Conservation (phyloP, 1,140 invertebrate genomes). For the Orussus abietinus region DNA sequence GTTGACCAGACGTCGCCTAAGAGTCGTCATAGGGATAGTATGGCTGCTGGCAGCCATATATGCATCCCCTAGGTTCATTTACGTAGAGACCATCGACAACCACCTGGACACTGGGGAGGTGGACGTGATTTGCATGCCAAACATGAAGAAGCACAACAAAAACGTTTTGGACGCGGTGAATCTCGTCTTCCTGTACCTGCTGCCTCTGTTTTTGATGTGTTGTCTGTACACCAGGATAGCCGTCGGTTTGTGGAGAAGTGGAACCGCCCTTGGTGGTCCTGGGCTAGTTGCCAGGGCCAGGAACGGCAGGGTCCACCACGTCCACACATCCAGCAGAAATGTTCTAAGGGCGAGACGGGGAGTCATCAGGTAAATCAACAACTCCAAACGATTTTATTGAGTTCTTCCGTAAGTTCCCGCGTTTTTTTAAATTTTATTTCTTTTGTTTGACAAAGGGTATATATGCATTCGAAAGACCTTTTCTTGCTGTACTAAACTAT, state of each 20-base stretch:
- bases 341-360: slow-evolving; percentile 65
- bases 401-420: neutral
- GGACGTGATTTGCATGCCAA: slow-evolving; percentile 70
- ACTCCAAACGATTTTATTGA: no score
- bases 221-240: slow-evolving; percentile 69
- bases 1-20: slow-evolving; percentile 64
- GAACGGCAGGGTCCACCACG: slow-evolving; percentile 43
- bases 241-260: slow-evolving; percentile 67
- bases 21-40: slow-evolving; percentile 68
- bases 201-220: slow-evolving; percentile 69
- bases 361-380: slow-evolving; percentile 56
- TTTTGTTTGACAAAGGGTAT: no score
- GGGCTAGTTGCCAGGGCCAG: slow-evolving; percentile 24
- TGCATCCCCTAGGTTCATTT: slow-evolving; percentile 72
- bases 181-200: slow-evolving; percentile 69
- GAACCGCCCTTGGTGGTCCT: slow-evolving; percentile 21
- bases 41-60: slow-evolving; percentile 75
- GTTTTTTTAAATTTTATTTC: slow-evolving; percentile 1
- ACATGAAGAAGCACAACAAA: slow-evolving; percentile 71
- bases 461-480: neutral
- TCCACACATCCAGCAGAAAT: slow-evolving; percentile 64
- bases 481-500: slow-evolving; percentile 21
- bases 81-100: slow-evolving; percentile 66
- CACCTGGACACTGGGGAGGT: slow-evolving; percentile 55
- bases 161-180: slow-evolving; percentile 72